Evolutionary conservation across 2,113 vertebrate genomes (phyloP), one percentile per base, ranked within the genome.

Genomic region (Macquaria ambigua): DNA sequence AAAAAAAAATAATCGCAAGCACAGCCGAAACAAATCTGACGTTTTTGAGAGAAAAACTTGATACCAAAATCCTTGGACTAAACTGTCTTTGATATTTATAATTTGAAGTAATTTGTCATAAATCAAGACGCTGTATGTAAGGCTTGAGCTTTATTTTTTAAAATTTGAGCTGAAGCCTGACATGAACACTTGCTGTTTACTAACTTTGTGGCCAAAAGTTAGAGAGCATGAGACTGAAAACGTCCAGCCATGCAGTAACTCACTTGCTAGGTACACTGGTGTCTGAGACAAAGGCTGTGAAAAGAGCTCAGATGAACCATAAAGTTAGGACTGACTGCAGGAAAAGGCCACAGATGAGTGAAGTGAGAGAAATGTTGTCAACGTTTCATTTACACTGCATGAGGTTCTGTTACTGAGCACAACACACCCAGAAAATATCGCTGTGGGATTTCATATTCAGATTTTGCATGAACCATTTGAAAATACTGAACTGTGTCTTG

Each of bases 371-470:
- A 37, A 46, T 15, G 58, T 15, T 9, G 55, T 59, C 37, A 25
- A 12, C 14, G 1, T 74, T 48, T 74, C n/a, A 15, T 34, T 23
- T 50, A 50, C 1, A 6, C 59, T 52, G 61, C 21, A 20, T 3
- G 7, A 48, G 37, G 14, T n/a, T 37, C 14, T 41, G 63, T 67
- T 14, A 16, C 7, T 0, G 1, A 28, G 6, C 31, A 39, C n/a
- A 6, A 58, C 58, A 43, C 56, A n/a, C 73, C 31, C 34, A 4
- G 18, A 58, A 48, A 41, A 39, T 3, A 55, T 5, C 7, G 20
- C 74, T 56, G 58, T 64, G 28, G 20, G 74, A 63, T 28, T 64
- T 77, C 11, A 74, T 8, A 37, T 48, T 34, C 50, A 67, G 11
- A 53, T 23, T 20, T 23, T 53, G n/a, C 31, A 20, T 18, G 3